These are phyloP conservation scores for Nomia melanderi DNA, from an alignment of 1,140 invertebrate genomes.

Conservation along the genomic window DNA sequence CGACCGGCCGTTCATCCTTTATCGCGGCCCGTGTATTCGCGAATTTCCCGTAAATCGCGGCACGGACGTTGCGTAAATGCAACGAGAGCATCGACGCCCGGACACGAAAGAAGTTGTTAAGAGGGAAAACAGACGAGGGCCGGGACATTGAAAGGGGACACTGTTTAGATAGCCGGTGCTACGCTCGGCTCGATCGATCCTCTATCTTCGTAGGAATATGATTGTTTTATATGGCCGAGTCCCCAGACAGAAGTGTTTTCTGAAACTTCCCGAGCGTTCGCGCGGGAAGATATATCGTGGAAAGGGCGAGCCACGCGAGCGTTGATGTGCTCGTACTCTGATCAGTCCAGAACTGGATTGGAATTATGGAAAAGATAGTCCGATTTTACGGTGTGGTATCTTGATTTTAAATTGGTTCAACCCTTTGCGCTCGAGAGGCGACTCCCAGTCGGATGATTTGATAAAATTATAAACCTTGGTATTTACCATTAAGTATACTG, in stretches of 20 bases:
- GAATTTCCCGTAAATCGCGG: not conserved
- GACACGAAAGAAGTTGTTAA: not conserved
- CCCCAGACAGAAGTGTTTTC: not conserved
- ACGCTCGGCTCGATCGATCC: not conserved
- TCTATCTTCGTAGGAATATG: slow-evolving; percentile 10
- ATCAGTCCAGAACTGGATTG: too few relatives aligned
- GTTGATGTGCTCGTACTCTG: too few relatives aligned
- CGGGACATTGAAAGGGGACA: not conserved
- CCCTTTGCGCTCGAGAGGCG: too few relatives aligned
- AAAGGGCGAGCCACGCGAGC: too few relatives aligned
- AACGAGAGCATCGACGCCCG: not conserved
- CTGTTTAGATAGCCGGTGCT: not conserved
- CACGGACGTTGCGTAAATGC: not conserved
- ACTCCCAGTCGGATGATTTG: too few relatives aligned
- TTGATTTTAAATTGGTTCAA: too few relatives aligned
- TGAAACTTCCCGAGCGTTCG: too few relatives aligned
- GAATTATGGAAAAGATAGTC: too few relatives aligned
- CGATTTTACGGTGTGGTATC: too few relatives aligned
- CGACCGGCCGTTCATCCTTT: slow-evolving; percentile 32
- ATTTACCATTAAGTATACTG: too few relatives aligned
- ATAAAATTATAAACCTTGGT: too few relatives aligned
- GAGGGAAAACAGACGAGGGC: not conserved
- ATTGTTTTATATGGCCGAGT: not conserved
- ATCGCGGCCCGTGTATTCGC: not conserved
- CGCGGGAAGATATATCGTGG: too few relatives aligned